These are phyloP conservation scores for Ceyx cyanopectus DNA, from an alignment of 2,113 vertebrate genomes.

Conservation along the genomic window DNA sequence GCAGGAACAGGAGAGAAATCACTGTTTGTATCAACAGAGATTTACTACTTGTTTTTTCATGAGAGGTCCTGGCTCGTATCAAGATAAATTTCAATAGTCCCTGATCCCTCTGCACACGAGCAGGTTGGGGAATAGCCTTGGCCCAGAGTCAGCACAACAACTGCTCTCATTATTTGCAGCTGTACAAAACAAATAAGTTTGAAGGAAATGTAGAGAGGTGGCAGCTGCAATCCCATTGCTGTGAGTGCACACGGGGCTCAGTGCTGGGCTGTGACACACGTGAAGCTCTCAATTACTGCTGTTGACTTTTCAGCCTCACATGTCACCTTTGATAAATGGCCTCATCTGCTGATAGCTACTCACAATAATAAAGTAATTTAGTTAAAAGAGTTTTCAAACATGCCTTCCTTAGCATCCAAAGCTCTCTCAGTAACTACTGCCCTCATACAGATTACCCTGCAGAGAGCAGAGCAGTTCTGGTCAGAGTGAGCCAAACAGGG, in stretches of 20 bases:
- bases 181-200: constrained; percentile 40
- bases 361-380: constrained; percentile 32
- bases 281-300: not conserved
- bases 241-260: not conserved
- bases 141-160: constrained; percentile 35
- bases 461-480: not conserved
- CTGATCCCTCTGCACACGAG: not conserved
- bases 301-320: not conserved
- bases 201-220: constrained; percentile 6
- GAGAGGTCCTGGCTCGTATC: not conserved
- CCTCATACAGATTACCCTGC: not conserved
- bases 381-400: not conserved
- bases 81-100: not conserved
- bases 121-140: constrained; percentile 38
- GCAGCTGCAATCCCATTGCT: not conserved
- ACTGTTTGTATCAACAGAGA: not conserved
- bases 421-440: not conserved
- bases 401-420: not conserved
- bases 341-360: constrained; percentile 26
- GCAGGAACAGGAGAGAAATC: not conserved
- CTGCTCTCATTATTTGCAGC: constrained; percentile 58
- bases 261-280: not conserved
- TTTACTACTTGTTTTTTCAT: not conserved
- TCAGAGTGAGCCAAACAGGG: not conserved
- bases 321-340: constrained; percentile 27